These are phyloP conservation scores for Halisarca cf. caerulea DNA, from an alignment of 37 sponge, comb jelly and placozoan genomes.

Conservation along the genomic window DNA sequence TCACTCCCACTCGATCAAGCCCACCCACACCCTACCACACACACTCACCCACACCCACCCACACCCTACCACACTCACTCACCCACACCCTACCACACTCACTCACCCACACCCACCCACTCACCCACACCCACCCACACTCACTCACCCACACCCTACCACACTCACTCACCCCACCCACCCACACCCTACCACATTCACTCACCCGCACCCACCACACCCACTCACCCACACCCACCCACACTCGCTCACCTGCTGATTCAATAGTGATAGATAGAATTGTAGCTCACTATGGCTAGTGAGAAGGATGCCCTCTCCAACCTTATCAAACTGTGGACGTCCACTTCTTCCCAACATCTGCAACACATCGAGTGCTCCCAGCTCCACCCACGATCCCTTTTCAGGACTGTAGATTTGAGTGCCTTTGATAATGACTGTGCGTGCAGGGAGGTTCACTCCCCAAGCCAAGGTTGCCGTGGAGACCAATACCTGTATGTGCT, in stretches of 20 bases:
- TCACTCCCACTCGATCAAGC: too few relatives aligned
- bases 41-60: too few relatives aligned
- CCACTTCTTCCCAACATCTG: constrained; percentile 99
- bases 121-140: too few relatives aligned
- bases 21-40: too few relatives aligned
- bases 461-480: constrained; percentile 99
- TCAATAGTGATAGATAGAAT: constrained; percentile 97
- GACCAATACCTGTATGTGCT: constrained; percentile 94
- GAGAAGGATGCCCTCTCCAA: constrained; percentile 92
- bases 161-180: too few relatives aligned
- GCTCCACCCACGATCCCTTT: constrained; percentile 95
- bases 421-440: constrained; percentile 98
- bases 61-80: too few relatives aligned
- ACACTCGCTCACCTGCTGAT: constrained; percentile 85
- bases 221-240: too few relatives aligned
- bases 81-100: too few relatives aligned
- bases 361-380: constrained; percentile 94
- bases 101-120: too few relatives aligned
- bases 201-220: too few relatives aligned
- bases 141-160: too few relatives aligned
- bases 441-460: constrained; percentile 99
- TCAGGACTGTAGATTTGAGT: constrained; percentile 99
- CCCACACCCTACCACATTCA: too few relatives aligned
- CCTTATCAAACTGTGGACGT: constrained; percentile 95
- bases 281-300: constrained; percentile 96